These are phyloP conservation scores for Eospalax fontanierii DNA, from an alignment of 2,797 vertebrate genomes.

Conservation along the genomic window DNA sequence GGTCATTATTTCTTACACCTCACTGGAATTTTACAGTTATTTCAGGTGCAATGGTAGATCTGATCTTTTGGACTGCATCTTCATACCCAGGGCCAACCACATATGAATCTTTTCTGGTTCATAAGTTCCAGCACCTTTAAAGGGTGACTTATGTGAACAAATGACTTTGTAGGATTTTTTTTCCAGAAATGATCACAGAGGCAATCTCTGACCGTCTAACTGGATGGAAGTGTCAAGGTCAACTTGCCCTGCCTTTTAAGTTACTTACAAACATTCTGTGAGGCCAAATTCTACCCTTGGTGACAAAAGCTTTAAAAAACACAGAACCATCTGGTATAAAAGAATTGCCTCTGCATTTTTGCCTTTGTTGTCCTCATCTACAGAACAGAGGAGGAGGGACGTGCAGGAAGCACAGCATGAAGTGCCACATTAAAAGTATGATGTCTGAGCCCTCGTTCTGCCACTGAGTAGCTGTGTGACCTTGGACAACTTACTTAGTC, in stretches of 20 bases:
- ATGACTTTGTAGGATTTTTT: background rate
- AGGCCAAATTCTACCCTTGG: background rate
- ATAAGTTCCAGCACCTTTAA: background rate
- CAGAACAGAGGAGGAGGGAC: background rate
- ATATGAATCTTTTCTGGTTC: background rate
- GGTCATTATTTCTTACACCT: background rate
- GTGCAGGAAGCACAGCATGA: accelerated
- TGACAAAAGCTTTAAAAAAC: background rate
- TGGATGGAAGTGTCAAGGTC: background rate
- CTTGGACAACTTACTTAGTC: background rate
- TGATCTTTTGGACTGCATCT: background rate
- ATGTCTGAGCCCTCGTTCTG: background rate
- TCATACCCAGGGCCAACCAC: background rate
- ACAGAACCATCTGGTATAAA: background rate
- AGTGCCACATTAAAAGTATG: background rate
- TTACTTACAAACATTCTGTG: background rate
- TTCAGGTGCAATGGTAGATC: background rate
- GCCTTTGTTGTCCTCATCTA: background rate
- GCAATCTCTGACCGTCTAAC: background rate
- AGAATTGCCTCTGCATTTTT: background rate
- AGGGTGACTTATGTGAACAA: background rate
- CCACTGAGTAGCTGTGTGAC: background rate
- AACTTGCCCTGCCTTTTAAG: background rate
- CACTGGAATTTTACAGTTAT: background rate
- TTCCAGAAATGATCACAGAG: background rate